Evolutionary conservation across 2,113 vertebrate species (phyloP).

Genomic region (Xenus cinereus): DNA sequence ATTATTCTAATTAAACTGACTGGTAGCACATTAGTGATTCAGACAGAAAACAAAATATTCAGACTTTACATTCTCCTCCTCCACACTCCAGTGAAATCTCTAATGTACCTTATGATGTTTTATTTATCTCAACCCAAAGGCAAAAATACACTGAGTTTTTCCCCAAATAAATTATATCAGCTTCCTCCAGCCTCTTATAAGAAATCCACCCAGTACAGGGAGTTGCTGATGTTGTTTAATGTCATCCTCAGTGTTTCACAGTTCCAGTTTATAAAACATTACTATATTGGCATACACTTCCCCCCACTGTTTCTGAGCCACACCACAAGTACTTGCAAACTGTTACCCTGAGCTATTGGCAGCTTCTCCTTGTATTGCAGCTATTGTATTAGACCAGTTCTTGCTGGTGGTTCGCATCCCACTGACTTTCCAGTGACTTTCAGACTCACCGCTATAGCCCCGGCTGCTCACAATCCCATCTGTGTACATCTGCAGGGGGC

Average conservation of each 20-base stretch:
- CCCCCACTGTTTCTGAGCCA: background rate
- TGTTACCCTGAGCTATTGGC: background rate
- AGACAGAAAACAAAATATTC: conserved; percentile 58
- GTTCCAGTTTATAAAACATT: background rate
- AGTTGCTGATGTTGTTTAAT: background rate
- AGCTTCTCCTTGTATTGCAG: background rate
- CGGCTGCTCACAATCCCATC: background rate
- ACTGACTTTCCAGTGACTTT: background rate
- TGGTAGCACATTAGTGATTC: conserved; percentile 51
- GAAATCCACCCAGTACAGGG: background rate
- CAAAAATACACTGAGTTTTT: background rate
- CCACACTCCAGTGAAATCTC: conserved; percentile 1
- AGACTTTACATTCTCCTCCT: conserved; percentile 49
- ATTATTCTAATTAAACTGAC: conserved; percentile 65
- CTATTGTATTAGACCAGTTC: background rate
- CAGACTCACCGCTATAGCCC: no score
- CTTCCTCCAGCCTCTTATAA: background rate
- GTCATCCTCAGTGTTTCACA: background rate
- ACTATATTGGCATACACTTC: background rate
- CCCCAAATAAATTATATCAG: background rate
- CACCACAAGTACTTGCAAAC: background rate
- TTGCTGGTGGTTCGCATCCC: background rate
- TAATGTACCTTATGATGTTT: background rate
- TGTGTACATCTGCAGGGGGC: background rate
- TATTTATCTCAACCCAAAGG: conserved; percentile 15